Conservation (phyloP, 2,113 vertebrate genomes). For the Carassius auratus region DNA sequence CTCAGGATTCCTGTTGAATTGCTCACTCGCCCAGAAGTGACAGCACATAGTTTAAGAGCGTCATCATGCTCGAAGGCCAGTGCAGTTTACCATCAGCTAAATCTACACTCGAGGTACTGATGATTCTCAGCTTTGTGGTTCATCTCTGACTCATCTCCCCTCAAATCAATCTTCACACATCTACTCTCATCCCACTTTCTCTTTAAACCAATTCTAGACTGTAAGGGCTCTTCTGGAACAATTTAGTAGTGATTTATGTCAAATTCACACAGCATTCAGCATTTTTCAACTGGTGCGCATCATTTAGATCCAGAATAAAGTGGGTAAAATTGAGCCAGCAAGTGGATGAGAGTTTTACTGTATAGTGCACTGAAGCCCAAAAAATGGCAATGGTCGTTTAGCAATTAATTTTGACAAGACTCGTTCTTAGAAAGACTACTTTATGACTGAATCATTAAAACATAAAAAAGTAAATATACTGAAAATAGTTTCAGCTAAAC, state of each 20-base stretch:
- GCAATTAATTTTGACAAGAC: not conserved
- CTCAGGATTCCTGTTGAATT: conserved; percentile 28
- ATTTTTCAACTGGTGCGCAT: conserved; percentile 6
- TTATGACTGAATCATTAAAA: not conserved
- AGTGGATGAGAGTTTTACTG: not conserved
- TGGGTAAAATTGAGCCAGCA: not conserved
- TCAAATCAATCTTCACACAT: conserved; percentile 23
- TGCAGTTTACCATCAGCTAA: conserved; percentile 3
- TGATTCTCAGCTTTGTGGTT: conserved; percentile 8
- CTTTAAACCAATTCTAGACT: conserved; percentile 15
- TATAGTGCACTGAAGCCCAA: not conserved
- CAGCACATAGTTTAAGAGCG: not conserved
- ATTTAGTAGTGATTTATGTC: conserved; percentile 24
- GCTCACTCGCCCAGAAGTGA: not conserved
- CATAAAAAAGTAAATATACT: not conserved
- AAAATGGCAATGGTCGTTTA: not conserved
- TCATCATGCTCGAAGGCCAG: conserved; percentile 27
- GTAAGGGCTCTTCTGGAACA: conserved; percentile 1
- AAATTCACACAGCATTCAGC: conserved; percentile 15
- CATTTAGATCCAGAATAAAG: not conserved
- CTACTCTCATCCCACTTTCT: conserved; percentile 13
- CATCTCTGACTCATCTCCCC: conserved; percentile 26
- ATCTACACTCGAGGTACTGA: conserved; percentile 22
- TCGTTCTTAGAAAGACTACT: not conserved
- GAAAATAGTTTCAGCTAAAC: not conserved